Conservation (phyloP, 2,113 vertebrate species). For the Lycaon pictus region DNA sequence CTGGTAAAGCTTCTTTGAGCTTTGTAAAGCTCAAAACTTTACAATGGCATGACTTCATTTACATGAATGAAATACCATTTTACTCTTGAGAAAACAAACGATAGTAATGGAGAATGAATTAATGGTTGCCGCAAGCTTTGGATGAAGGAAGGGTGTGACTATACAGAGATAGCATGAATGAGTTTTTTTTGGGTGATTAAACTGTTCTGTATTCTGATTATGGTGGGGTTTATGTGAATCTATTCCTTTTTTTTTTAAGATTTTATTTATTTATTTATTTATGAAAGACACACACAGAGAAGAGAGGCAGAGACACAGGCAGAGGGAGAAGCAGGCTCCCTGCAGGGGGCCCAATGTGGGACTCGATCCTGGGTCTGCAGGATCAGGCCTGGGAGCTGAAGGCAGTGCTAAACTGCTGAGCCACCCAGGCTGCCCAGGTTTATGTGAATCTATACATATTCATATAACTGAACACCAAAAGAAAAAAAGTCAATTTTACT, state of each 20-base stretch:
- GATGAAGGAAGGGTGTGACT: neutral
- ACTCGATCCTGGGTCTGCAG: too few species aligned
- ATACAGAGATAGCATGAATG: neutral
- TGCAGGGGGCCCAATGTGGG: too few species aligned
- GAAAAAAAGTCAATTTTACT: neutral
- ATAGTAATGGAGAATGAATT: neutral
- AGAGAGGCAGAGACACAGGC: too few species aligned
- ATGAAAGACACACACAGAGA: too few species aligned
- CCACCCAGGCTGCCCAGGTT: neutral
- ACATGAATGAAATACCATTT: neutral
- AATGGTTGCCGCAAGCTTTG: neutral
- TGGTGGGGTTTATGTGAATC: neutral
- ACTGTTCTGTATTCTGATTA: neutral
- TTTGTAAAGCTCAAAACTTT: neutral
- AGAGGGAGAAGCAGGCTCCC: too few species aligned
- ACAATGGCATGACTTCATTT: neutral
- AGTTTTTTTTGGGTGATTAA: neutral
- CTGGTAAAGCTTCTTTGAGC: neutral
- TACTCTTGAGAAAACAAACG: neutral
- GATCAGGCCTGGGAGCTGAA: too few species aligned
- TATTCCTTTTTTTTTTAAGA: neutral
- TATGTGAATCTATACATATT: neutral
- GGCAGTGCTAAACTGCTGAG: too few species aligned
- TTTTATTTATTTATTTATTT: too few species aligned
- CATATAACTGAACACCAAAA: neutral